phyloP scores from a whole-genome alignment of 2,888 invertebrate genomes.

The Bugula neritina region DNA sequence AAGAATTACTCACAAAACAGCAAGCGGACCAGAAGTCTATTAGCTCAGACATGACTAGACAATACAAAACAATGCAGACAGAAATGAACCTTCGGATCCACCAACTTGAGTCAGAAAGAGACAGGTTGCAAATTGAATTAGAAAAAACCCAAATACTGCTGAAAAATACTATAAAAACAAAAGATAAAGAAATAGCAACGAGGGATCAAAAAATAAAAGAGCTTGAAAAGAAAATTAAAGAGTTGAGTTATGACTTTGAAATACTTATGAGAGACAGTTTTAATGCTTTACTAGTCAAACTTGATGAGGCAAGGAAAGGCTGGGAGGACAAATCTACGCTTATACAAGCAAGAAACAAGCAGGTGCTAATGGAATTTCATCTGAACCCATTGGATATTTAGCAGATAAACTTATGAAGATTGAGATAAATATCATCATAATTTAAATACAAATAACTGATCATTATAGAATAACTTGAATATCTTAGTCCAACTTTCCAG shows the following conservation, averaged over 20 bases:
- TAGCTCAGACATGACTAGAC: conserved; percentile 50
- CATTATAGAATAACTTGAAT: too few species aligned
- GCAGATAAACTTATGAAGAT: neutral
- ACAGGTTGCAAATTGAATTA: conserved; percentile 34
- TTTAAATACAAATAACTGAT: too few species aligned
- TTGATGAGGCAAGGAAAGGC: conserved; percentile 39
- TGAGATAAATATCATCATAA: neutral
- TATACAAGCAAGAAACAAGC: conserved; percentile 46
- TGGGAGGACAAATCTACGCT: conserved; percentile 43
- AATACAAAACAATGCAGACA: conserved; percentile 52
- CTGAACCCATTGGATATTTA: conserved; percentile 45
- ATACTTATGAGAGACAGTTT: conserved; percentile 35
- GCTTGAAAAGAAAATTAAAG: neutral
- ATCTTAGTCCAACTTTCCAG: too few species aligned
- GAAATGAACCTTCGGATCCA: conserved; percentile 46
- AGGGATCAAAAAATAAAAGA: conserved; percentile 6
- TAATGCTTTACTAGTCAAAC: conserved; percentile 39
- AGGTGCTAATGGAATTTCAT: conserved; percentile 46
- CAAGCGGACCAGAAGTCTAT: conserved; percentile 43
- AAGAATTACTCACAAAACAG: conserved; percentile 40
- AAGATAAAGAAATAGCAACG: conserved; percentile 39
- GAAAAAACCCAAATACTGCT: conserved; percentile 39
- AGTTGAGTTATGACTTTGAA: neutral
- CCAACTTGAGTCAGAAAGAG: conserved; percentile 44
- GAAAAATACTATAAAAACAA: conserved; percentile 38